phyloP scores from a whole-genome alignment of 2,797 vertebrate species.

The Pygocentrus nattereri region DNA sequence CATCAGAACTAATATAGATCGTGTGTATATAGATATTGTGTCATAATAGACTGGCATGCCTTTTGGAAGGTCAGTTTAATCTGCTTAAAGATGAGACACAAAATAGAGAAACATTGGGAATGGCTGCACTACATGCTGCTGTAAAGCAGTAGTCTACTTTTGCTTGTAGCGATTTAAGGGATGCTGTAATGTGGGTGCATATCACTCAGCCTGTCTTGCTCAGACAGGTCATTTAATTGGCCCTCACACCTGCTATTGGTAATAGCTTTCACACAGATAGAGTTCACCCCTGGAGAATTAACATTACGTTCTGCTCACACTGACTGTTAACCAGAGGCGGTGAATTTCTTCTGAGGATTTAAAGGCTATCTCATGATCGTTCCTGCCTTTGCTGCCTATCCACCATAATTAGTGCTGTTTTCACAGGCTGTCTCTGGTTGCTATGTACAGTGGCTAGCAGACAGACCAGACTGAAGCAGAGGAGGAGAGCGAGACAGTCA shows the following conservation, averaged over 20 bases:
- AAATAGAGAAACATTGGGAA: background rate
- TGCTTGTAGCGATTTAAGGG: slow-evolving; percentile 70
- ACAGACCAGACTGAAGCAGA: slow-evolving; percentile 2
- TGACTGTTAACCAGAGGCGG: background rate
- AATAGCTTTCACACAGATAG: slow-evolving; percentile 22
- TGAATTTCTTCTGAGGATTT: slow-evolving; percentile 5
- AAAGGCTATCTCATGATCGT: background rate
- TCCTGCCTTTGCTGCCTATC: background rate
- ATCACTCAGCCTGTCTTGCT: slow-evolving; percentile 63
- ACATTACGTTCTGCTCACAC: background rate
- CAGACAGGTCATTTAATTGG: slow-evolving; percentile 66
- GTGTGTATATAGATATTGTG: background rate
- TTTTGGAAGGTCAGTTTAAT: slow-evolving; percentile 27
- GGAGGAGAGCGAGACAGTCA: slow-evolving; percentile 42
- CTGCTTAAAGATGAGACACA: slow-evolving; percentile 22
- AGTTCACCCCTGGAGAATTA: background rate
- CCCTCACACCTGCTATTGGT: slow-evolving; percentile 62
- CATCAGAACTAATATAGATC: background rate
- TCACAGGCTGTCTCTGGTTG: background rate
- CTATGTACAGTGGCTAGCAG: slow-evolving; percentile 19
- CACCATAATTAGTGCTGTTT: slow-evolving; percentile 13
- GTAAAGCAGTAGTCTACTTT: slow-evolving; percentile 5
- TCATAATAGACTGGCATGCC: background rate
- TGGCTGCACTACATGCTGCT: background rate
- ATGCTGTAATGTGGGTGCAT: slow-evolving; percentile 68